These are phyloP conservation scores for Vultur gryphus DNA, from an alignment of 2,797 vertebrate genomes.

Conservation along the genomic window DNA sequence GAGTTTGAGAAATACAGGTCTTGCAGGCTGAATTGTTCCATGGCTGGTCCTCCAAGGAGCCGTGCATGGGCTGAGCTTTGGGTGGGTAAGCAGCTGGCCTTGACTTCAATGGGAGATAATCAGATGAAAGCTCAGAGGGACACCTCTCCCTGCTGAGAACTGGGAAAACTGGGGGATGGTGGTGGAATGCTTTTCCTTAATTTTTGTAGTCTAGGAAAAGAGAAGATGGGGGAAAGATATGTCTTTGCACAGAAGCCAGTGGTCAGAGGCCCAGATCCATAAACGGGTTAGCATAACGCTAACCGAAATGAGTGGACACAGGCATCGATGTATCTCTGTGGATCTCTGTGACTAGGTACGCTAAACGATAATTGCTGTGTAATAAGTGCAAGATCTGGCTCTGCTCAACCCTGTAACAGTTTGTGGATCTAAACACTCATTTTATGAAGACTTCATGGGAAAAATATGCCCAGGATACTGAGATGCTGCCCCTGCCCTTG, in stretches of 20 bases:
- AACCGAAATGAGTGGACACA: neutral
- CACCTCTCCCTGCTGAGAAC: neutral
- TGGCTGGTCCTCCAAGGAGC: neutral
- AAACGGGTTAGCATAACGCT: neutral
- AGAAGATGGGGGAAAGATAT: neutral
- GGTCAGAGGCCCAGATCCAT: neutral
- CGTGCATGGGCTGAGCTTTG: neutral
- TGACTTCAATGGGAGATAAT: neutral
- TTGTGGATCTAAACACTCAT: neutral
- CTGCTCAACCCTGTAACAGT: neutral
- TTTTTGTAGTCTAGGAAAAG: neutral
- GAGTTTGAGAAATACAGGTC: slow-evolving; percentile 25
- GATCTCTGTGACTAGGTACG: neutral
- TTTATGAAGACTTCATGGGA: neutral
- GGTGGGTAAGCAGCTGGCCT: neutral
- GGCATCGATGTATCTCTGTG: neutral
- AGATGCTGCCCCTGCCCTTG: neutral
- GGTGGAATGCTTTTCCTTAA: neutral
- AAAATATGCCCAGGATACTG: neutral
- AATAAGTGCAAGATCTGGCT: neutral
- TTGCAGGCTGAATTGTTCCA: slow-evolving; percentile 1
- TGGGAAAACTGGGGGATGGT: neutral
- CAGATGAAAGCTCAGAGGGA: neutral
- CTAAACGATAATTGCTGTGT: neutral
- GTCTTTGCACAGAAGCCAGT: neutral